phyloP scores from a whole-genome alignment of 2,113 vertebrate species.

The Pampusana beccarii region DNA sequence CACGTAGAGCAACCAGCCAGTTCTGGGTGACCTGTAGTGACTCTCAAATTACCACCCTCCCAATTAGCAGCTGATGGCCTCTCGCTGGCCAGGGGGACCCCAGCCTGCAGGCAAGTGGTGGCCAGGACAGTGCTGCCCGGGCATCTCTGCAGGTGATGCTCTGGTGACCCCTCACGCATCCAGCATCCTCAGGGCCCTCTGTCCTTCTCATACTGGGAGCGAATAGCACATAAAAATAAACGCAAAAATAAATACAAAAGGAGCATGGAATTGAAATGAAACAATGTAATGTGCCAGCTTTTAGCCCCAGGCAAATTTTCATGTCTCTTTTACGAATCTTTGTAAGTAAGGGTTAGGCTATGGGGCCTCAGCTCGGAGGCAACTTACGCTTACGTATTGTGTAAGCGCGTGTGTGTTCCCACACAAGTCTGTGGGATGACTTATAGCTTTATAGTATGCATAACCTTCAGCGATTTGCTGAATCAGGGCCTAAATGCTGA shows the following conservation, averaged over 20 bases:
- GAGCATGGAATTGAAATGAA: neutral
- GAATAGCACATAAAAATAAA: neutral
- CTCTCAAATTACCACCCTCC: neutral
- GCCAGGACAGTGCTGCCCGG: fast-evolving
- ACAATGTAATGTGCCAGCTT: neutral
- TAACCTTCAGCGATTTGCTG: slow-evolving; percentile 43
- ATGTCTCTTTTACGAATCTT: neutral
- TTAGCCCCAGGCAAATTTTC: neutral
- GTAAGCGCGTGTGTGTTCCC: neutral
- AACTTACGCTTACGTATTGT: fast-evolving
- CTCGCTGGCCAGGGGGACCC: fast-evolving
- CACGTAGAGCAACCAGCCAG: fast-evolving
- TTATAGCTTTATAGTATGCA: neutral
- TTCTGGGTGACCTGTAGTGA: fast-evolving
- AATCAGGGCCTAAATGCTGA: slow-evolving; percentile 47
- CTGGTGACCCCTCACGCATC: neutral
- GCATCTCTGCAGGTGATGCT: neutral
- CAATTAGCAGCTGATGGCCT: fast-evolving
- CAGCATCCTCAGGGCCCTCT: fast-evolving
- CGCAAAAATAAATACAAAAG: neutral
- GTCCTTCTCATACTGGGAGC: fast-evolving
- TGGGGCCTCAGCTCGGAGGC: neutral
- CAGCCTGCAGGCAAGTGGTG: neutral
- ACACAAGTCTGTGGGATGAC: neutral
- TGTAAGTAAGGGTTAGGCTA: neutral